Evolutionary conservation across 2,113 vertebrate species (phyloP), one percentile per base, ranked within the genome.

Genomic region (Erinaceus europaeus): DNA sequence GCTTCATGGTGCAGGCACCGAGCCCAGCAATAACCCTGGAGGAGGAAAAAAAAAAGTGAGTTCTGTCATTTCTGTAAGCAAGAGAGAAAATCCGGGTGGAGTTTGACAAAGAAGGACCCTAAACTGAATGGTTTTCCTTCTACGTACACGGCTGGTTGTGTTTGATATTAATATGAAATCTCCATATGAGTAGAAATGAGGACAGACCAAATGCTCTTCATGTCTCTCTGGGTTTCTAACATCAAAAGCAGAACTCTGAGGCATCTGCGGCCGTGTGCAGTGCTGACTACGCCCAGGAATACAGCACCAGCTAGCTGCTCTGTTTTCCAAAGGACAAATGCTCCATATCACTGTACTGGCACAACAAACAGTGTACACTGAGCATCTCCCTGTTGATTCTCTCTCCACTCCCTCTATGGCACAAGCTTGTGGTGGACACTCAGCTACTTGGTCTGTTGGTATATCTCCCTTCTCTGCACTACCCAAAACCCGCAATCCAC

Each of bases 41-140:
- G n/a, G n/a, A n/a, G n/a, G n/a, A n/a, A n/a, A n/a, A n/a, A n/a
- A n/a, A 53, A 40, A 81, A 91, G 15, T 73, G 48, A 36, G 40
- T 71, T 64, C 52, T 71, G n/a, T 74, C 69, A 74, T 85, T 88
- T 85, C 57, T 29, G 9, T 69, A 34, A 68, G 5, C 50, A 85
- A 88, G 64, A 72, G 71, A 92, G 46, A 81, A 86, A 86, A 83
- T 59, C 18, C 65, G 85, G 53, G 74, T 82, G 14, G 79, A 59
- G 18, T 69, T 89, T 84, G 40, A 80, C 72, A 73, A 32, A 77
- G 38, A 90, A 62, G 46, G 18, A 38, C 53, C 40, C 69, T 40
- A 50, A 90, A 90, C 65, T 91, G 94, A 79, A 85, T 65, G 32
- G 57, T 85, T 89, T 89, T 69, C 86, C 76, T 71, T 85, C 82